phyloP scores from a whole-genome alignment of 2,797 vertebrate genomes.

The Tinamus major region DNA sequence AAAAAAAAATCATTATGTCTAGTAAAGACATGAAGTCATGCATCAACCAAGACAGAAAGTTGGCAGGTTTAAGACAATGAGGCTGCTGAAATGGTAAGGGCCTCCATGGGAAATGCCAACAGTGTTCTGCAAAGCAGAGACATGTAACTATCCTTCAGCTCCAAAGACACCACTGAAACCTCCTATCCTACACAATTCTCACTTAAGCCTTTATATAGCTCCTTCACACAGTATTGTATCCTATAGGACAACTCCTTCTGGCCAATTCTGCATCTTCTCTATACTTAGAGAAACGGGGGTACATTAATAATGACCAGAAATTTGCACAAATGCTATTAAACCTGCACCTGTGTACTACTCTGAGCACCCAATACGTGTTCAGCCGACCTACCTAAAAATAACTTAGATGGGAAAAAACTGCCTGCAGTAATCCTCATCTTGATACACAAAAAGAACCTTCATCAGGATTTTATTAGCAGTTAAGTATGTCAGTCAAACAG shows the following conservation, averaged over 20 bases:
- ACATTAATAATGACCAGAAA: neutral
- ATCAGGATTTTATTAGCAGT: neutral
- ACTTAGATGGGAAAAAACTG: neutral
- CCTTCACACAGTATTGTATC: neutral
- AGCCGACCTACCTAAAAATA: slow-evolving; percentile 13
- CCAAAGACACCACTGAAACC: neutral
- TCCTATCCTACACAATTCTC: neutral
- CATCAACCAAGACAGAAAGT: neutral
- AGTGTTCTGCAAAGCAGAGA: neutral
- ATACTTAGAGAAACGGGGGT: neutral
- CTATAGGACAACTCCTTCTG: neutral
- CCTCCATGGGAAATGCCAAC: neutral
- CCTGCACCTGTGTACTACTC: neutral
- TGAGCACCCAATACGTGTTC: neutral
- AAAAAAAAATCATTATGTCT: neutral
- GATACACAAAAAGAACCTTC: neutral
- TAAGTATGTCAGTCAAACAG: neutral
- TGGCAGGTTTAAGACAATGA: neutral
- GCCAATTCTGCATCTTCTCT: neutral
- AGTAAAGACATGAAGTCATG: neutral
- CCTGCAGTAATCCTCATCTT: neutral
- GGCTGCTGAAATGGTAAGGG: neutral
- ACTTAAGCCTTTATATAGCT: neutral
- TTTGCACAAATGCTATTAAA: neutral
- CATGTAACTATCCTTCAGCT: fast-evolving